Base-by-base conservation (phyloP, 2,113 vertebrate species). In the Lamprotornis superbus region DNA sequence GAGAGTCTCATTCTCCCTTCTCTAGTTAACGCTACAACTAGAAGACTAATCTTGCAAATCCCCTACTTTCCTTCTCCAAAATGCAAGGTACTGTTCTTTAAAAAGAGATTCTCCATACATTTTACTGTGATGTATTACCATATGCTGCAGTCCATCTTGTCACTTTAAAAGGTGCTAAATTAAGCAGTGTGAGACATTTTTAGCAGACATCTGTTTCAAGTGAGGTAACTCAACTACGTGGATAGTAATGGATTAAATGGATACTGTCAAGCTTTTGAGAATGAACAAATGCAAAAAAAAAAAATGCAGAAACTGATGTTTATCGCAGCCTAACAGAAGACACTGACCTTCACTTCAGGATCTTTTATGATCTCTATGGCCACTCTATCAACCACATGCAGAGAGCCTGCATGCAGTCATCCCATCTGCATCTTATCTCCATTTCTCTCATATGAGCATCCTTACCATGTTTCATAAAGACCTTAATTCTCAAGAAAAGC, bases 81-180 rank as follows among this genome's bases (percentile, higher is more conserved):
- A 91, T 14, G 12, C 33, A 81, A 91, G 56, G 70, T 21, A 44
- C 17, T 79, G 44, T 37, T 79, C 49, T 63, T 92, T 61, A 57
- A 78, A 87, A 93, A 85, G 30, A 68, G 21, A 60, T 39, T 50
- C 21, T 88, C 60, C 77, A 60, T 37, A 30, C 22, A 46, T 93
- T 82, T 92, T 57, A 79, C 61, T 69, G 84, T 20, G 37, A 87
- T 61, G 33, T 47, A 65, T 57, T 84, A 82, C 81, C 2, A 8
- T 37, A 42, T 68, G 77, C 77, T 79, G 53, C 53, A 75, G 61
- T 91, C 69, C 78, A 85, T 68, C 75, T 79, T 85, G 31, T 69
- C 92, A 88, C 78, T 90, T 75, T 69, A 76, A 75, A 93, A 94
- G 63, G 37, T 61, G 63, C 75, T 94, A 97, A 95, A 93, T 75